Conservation (phyloP, 1,140 invertebrate genomes). For the Cotesia chilonis region DNA sequence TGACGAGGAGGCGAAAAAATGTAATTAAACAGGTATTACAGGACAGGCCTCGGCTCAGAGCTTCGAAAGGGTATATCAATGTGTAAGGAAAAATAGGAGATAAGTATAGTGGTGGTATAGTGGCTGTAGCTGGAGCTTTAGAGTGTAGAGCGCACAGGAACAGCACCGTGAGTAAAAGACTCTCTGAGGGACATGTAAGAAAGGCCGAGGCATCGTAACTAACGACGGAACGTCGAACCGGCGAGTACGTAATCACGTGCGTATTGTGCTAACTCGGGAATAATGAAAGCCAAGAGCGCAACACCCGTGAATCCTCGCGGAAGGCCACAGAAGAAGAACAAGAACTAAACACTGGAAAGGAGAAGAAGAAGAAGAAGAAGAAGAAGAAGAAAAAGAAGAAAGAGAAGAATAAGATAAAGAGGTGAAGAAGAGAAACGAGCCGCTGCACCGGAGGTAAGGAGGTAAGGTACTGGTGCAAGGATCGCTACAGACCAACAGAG, state of each 20-base stretch:
- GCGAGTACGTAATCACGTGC: constrained; percentile 33
- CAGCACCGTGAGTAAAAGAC: constrained; percentile 19
- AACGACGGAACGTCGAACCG: constrained; percentile 25
- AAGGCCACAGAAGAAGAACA: constrained; percentile 26
- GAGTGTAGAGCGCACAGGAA: background rate
- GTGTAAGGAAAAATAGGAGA: constrained; percentile 16
- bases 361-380: constrained; percentile 21
- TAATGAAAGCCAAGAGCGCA: constrained; percentile 33
- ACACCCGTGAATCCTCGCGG: constrained; percentile 36
- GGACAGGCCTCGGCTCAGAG: background rate
- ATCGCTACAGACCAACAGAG: too few relatives aligned
- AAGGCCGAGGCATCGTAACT: constrained; percentile 21
- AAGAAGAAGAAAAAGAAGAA: constrained; percentile 13
- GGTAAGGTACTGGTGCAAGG: background rate
- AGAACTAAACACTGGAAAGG: constrained; percentile 28
- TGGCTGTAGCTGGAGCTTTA: background rate
- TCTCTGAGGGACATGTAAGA: constrained; percentile 17
- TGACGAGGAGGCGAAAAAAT: constrained; percentile 6
- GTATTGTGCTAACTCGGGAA: constrained; percentile 36
- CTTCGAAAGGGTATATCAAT: constrained; percentile 7
- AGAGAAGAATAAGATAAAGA: constrained; percentile 11
- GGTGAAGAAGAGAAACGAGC: constrained; percentile 31
- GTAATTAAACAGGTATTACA: constrained; percentile 16
- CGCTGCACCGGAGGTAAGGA: constrained; percentile 28
- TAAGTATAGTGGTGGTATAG: background rate